phyloP scores from a whole-genome alignment of 2,113 vertebrate species.

The Tachycineta bicolor region DNA sequence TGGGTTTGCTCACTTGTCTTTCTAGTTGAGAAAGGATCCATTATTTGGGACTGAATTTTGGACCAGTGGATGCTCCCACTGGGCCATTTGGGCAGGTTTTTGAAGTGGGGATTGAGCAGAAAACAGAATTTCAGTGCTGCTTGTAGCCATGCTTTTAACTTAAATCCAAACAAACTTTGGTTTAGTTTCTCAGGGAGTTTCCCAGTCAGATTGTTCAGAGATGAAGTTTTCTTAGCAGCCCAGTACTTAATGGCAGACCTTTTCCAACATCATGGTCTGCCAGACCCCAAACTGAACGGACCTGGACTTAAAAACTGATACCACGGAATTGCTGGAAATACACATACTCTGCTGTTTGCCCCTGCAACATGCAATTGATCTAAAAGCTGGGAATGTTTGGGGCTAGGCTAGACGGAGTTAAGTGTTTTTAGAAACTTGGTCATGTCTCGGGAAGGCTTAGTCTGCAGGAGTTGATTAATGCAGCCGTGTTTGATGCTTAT shows the following conservation, averaged over 20 bases:
- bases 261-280: not conserved
- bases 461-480: not conserved
- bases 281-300: not conserved
- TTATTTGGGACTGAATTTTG: not conserved
- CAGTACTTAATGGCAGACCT: not conserved
- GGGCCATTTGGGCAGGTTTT: not conserved
- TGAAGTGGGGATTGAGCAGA: not conserved
- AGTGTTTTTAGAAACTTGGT: not conserved
- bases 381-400: not conserved
- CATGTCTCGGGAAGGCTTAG: not conserved
- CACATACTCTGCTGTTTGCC: not conserved
- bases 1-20: not conserved
- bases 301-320: not conserved
- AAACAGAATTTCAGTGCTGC: not conserved
- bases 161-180: not conserved
- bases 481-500: not conserved
- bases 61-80: rapidly evolving
- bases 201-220: not conserved
- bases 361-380: not conserved
- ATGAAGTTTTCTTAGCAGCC: not conserved
- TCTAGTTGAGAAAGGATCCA: not conserved
- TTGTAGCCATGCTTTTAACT: not conserved
- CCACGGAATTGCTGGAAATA: not conserved
- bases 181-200: not conserved
- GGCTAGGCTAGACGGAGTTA: not conserved